phyloP scores from a whole-genome alignment of 2,113 vertebrate species.

The Athene noctua region DNA sequence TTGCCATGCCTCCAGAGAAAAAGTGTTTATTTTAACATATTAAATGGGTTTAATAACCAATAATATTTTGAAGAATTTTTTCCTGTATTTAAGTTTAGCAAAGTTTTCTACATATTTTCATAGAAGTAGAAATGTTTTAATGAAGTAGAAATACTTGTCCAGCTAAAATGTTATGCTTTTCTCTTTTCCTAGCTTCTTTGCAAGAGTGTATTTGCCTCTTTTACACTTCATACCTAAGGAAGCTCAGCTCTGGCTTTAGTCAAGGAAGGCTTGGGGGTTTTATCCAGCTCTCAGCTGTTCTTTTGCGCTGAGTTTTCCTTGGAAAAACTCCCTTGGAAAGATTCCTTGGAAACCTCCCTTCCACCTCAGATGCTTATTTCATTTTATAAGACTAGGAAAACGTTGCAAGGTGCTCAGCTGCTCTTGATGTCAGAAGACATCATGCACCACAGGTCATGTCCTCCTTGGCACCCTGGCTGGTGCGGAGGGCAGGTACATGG shows the following conservation, averaged over 20 bases:
- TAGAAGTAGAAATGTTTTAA: background rate
- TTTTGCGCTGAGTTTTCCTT: background rate
- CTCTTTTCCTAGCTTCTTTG: background rate
- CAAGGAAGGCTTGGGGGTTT: background rate
- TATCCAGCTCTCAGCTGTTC: background rate
- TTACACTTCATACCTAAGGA: background rate
- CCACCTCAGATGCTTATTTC: background rate
- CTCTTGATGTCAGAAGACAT: background rate
- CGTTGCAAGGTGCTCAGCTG: fast-evolving
- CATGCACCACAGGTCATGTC: background rate
- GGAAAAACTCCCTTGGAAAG: background rate
- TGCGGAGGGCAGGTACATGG: background rate
- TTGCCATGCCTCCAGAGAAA: background rate
- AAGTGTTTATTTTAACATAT: background rate
- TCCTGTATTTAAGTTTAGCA: background rate
- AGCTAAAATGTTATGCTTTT: background rate
- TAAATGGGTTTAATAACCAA: background rate
- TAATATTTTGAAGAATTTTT: background rate
- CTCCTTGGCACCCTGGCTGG: background rate
- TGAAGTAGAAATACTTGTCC: background rate
- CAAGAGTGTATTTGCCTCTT: background rate
- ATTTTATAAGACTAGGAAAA: background rate
- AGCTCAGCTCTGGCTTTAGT: background rate
- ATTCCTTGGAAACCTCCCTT: background rate
- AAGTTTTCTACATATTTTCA: background rate